Evolutionary conservation across 2,888 invertebrate genomes (phyloP), one percentile per base, ranked within the genome.

Genomic region (Kuschelorhynchus macadamiae): DNA sequence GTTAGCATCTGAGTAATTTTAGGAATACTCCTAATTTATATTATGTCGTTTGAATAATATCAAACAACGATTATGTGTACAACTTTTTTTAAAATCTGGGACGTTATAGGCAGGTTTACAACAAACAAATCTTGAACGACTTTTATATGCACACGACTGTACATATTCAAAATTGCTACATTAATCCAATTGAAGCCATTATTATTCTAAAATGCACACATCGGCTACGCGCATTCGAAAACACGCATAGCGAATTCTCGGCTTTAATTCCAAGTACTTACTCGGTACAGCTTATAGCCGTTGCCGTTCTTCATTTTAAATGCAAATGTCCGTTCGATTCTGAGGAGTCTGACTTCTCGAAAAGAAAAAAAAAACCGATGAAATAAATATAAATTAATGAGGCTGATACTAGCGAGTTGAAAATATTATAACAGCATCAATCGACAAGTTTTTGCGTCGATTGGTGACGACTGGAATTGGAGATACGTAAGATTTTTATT

Each of bases 331-430:
- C 25, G n/a, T 5, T 33, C 32, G 60, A 41, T 59, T 60, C 60
- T 47, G 30, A 36, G 12, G 49, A 60, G 25, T 20, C 36, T 46
- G 57, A n/a, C 33, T 17, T 32, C 33, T 21, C 8, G 32, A 5
- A 12, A 50, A 30, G 32, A 30, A 50, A 42, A 56, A 44, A 41
- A 20, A 9, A 12, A n/a, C 14, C 16, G 49, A 49, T 49, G 17
- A 47, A 39, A 60, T 60, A 60, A 60, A 60, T 25, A 60, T 60
- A 41, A 49, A 49, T 49, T 49, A 60, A 60, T 47, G 60, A 50
- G 49, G 46, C 17, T 41, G 20, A 25, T 49, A 60, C 36, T 57
- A 57, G 25, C 60, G 41, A n/a, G 53, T 55, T 49, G 60, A 17
- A 49, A 60, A 60, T 59, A 49, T 49, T 41, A 60, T 60, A 60